These are phyloP conservation scores for Stegostoma tigrinum DNA, from an alignment of 2,113 vertebrate genomes.

Conservation along the genomic window DNA sequence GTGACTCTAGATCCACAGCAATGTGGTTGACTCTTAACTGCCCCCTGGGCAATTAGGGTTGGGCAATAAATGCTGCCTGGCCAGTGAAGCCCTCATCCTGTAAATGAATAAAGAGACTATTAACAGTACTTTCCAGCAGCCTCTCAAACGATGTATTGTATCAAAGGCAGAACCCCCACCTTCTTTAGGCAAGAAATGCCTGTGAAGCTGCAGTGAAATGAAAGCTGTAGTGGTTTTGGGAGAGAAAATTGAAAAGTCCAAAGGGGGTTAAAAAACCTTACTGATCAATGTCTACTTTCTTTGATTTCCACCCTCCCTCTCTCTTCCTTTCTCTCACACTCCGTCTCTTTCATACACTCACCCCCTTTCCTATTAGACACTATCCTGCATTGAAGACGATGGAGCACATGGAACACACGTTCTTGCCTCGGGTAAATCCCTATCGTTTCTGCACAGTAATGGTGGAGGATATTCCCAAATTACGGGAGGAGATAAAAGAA, in stretches of 20 bases:
- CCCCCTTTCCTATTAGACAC: slow-evolving; percentile 61
- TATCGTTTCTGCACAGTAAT: slow-evolving; percentile 93
- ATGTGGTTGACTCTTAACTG: no score
- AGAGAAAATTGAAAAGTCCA: background rate
- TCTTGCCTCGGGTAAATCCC: slow-evolving; percentile 79
- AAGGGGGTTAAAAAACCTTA: background rate
- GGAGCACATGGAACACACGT: slow-evolving; percentile 83
- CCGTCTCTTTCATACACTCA: no score
- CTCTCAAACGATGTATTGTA: background rate
- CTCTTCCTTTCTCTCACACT: no score
- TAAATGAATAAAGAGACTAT: background rate
- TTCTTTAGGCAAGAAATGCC: background rate
- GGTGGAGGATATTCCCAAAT: slow-evolving; percentile 81
- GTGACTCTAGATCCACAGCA: no score
- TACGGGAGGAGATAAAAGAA: slow-evolving; percentile 80
- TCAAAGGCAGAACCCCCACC: background rate
- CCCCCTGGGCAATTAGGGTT: no score
- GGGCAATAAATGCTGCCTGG: no score
- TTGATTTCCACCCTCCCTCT: background rate
- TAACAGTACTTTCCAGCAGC: no score
- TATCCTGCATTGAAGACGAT: slow-evolving; percentile 88
- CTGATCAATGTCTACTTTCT: background rate
- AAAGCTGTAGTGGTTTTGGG: background rate
- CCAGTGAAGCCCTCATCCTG: no score
- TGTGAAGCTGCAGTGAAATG: background rate